Base-by-base conservation (phyloP, 2,113 vertebrate genomes). In the Pseudorhombus dupliciocellatus region DNA sequence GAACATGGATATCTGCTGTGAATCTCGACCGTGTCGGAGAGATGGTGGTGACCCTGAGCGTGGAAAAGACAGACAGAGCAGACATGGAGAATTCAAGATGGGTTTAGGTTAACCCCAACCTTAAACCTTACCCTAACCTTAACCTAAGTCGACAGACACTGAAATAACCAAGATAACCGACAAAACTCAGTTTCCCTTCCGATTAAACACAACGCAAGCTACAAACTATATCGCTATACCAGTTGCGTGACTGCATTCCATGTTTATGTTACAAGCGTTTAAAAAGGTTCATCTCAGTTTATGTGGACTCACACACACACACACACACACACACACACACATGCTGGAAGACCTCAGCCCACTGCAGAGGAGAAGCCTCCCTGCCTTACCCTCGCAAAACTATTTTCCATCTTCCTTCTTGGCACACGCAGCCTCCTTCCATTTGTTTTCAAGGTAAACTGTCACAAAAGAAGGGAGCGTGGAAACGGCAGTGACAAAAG, bases 401-500 rank as follows among this genome's bases (percentile, higher is more conserved):
- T 24, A 75, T 77, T 81, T 85, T 84, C 77, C 77, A 78, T 80
- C 79, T 58, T 81, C 25, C 25, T 40, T 75, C 66, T 73, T 72
- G 73, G 81, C 80, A 64, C 50, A 59, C 4, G 7, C 53, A n/a
- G 62, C 21, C 71, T 65, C 60, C 57, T 70, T 66, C 73, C 61
- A 80, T 76, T 83, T 82, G 66, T 58, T 77, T 70, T 62, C 60
- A 59, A 69, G 75, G 64, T 67, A 73, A 73, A 77, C 72, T 54
- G 62, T 70, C 51, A 54, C 66, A 80, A 68, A 63, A 22, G 72
- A 85, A 50, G 46, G 12, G 12, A 78, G 57, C 59, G 70, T 73
- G 73, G 76, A 89, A 83, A 86, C 67, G 40, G 37, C 11, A 65
- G 53, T 80, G 72, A 88, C 87, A 84, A 88, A 87, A 84, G 64